A percentile compares a stretch with the other conserved stretches of the same genome.
Conservation (phyloP, 2,113 vertebrate species). For the Pipra filicauda region DNA sequence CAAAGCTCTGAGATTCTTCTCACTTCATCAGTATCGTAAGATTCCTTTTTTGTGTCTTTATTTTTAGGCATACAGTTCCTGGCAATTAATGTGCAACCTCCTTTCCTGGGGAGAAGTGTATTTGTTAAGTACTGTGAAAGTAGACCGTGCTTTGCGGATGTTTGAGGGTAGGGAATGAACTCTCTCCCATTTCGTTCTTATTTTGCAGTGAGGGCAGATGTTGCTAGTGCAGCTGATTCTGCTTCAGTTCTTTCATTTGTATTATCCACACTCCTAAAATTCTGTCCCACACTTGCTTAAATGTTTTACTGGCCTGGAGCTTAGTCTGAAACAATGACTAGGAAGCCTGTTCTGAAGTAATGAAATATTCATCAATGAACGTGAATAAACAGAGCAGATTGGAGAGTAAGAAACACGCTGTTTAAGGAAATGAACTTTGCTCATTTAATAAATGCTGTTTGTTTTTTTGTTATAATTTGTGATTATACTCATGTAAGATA, state of each 20-base stretch:
- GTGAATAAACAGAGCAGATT: background rate
- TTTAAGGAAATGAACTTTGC: constrained; percentile 24
- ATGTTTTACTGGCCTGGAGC: background rate
- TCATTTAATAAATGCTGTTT: constrained; percentile 19
- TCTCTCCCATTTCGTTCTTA: background rate
- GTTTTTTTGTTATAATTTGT: background rate
- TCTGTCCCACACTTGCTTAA: background rate
- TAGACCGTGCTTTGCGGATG: background rate
- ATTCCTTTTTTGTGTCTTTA: constrained; percentile 58
- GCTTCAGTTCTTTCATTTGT: background rate
- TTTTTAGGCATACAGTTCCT: constrained; percentile 49
- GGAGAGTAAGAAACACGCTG: background rate
- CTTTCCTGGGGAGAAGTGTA: constrained; percentile 3
- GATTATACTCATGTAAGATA: background rate
- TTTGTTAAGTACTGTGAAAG: constrained; percentile 16
- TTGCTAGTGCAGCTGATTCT: background rate
- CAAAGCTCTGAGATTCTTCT: constrained; percentile 60
- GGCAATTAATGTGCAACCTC: constrained; percentile 32
- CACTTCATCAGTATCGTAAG: constrained; percentile 56
- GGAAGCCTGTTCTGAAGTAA: background rate
- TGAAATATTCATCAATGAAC: constrained; percentile 23
- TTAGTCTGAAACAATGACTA: background rate
- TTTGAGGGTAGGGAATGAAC: constrained; percentile 32
- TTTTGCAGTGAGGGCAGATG: background rate
- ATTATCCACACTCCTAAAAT: background rate